Percentiles rank a stretch among this genome's conserved stretches.
phyloP scores from a whole-genome alignment of 1,140 invertebrate species.

The Drosophila parabipectinata region DNA sequence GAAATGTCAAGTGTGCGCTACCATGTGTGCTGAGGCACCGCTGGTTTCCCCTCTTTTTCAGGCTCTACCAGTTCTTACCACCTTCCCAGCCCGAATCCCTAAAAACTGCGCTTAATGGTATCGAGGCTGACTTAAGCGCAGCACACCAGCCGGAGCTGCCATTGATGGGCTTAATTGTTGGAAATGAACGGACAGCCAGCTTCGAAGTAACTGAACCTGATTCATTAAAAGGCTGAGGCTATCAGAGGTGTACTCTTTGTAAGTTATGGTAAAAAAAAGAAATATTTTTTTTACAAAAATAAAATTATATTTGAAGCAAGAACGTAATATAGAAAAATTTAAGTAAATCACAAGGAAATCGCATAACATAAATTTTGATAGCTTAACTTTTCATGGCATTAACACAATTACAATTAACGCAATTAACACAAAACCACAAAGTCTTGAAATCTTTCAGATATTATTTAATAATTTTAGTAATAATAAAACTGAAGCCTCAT shows the following conservation, averaged over 20 bases:
- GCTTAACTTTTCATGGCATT: too few species aligned
- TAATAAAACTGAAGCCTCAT: background rate
- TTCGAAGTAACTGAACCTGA: conserved; percentile 21
- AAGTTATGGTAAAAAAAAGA: background rate
- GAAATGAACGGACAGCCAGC: conserved; percentile 19
- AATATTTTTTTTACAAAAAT: too few species aligned
- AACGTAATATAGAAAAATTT: too few species aligned
- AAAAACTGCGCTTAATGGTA: conserved; percentile 51
- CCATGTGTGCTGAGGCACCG: conserved; percentile 48
- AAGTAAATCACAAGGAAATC: too few species aligned
- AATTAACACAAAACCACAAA: too few species aligned
- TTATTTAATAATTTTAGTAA: background rate
- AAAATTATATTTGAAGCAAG: too few species aligned
- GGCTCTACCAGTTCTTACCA: background rate
- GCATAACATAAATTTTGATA: too few species aligned
- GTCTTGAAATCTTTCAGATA: background rate
- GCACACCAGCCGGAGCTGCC: conserved; percentile 47
- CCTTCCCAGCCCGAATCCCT: conserved; percentile 16
- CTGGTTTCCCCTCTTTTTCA: conserved; percentile 8
- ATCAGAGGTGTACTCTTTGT: conserved; percentile 5
- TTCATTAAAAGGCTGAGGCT: conserved; percentile 41
- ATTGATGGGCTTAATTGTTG: conserved; percentile 69
- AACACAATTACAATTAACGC: too few species aligned
- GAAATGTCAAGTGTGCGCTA: conserved; percentile 71
- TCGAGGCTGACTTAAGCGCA: conserved; percentile 48